Percentiles rank a stretch among this genome's conserved stretches.
These are phyloP conservation scores for Vidua chalybeata DNA, from an alignment of 2,113 vertebrate genomes.

Conservation along the genomic window DNA sequence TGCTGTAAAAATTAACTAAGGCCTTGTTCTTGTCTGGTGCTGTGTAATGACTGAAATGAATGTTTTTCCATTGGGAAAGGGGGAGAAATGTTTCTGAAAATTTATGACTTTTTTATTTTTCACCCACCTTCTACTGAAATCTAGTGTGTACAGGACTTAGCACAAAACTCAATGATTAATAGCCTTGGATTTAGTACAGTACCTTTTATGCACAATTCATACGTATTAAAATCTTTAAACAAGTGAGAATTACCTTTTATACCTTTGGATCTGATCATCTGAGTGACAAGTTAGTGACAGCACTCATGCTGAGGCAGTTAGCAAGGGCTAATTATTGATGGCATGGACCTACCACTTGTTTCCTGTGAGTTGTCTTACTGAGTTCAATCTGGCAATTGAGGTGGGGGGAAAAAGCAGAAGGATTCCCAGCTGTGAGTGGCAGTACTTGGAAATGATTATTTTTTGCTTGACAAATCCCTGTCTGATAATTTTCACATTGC, in stretches of 20 bases:
- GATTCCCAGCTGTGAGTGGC: background rate
- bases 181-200: background rate
- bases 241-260: background rate
- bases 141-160: background rate
- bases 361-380: background rate
- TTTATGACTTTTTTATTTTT: background rate
- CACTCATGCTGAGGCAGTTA: background rate
- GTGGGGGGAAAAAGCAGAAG: background rate
- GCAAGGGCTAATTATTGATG: background rate
- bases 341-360: background rate
- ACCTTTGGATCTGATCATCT: background rate
- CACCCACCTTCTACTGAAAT: background rate
- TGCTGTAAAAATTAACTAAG: slow-evolving; percentile 26
- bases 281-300: background rate
- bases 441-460: background rate
- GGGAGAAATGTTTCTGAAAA: background rate
- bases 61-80: background rate
- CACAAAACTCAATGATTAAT: background rate
- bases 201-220: background rate
- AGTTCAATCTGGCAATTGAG: background rate
- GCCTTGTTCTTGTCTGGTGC: background rate
- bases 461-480: background rate
- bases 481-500: background rate
- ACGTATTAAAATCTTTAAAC: background rate
- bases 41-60: background rate